These are phyloP conservation scores for Ptychodera flava DNA, from an alignment of 35 echinoderm and acorn worm species.

Conservation along the genomic window DNA sequence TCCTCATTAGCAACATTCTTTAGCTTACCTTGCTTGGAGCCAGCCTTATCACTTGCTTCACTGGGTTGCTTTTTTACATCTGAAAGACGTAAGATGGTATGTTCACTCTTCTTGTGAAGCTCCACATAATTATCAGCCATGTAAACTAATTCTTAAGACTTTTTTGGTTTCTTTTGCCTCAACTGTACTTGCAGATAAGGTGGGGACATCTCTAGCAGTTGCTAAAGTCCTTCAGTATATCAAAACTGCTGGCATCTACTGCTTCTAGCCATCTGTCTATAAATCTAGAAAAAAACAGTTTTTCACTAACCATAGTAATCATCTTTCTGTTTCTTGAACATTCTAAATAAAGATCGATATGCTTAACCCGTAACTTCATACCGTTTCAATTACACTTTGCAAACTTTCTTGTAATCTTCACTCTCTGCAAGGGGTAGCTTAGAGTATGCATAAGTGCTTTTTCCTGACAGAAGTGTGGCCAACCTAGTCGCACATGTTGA, in stretches of 20 bases:
- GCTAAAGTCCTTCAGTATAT: background rate
- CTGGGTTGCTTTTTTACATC: background rate
- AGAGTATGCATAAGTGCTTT: background rate
- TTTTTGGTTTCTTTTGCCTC: background rate
- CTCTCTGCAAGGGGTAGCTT: background rate
- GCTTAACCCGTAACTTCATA: background rate
- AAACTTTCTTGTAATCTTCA: background rate
- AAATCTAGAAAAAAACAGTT: background rate
- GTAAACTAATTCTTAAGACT: background rate
- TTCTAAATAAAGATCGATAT: background rate
- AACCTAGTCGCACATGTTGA: background rate
- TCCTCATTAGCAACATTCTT: too few species aligned
- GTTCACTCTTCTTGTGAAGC: background rate
- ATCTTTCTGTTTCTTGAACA: background rate
- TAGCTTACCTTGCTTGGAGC: too few species aligned
- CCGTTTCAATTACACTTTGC: background rate
- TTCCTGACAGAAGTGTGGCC: background rate
- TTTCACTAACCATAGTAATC: background rate
- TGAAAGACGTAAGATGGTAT: background rate
- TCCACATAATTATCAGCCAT: background rate
- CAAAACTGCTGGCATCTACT: background rate
- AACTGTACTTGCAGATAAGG: background rate
- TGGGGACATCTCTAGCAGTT: background rate
- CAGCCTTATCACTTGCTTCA: background rate
- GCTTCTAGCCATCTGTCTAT: background rate